phyloP scores from a whole-genome alignment of 2,113 vertebrate species.

The Plecotus auritus region DNA sequence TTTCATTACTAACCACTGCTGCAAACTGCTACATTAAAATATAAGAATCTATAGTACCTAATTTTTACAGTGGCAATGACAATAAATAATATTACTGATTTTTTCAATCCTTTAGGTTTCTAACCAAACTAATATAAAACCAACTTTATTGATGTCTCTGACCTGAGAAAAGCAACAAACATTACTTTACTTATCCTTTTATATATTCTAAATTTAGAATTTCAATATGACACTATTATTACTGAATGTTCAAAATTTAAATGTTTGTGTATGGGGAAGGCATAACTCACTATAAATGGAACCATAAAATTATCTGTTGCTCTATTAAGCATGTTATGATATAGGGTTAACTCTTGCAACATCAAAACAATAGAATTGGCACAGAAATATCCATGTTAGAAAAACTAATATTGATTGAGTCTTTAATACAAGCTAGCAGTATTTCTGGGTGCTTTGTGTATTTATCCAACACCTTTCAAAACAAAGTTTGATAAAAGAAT shows the following conservation, averaged over 20 bases:
- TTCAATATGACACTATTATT: neutral
- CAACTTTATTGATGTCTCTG: neutral
- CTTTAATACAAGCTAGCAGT: neutral
- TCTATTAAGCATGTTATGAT: neutral
- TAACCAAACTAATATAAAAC: neutral
- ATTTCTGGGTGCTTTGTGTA: neutral
- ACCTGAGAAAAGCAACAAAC: neutral
- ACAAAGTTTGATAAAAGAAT: neutral
- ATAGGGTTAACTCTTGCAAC: neutral
- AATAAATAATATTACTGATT: neutral
- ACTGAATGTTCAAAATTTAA: neutral
- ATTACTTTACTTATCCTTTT: neutral
- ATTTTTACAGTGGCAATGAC: conserved; percentile 17
- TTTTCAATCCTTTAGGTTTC: neutral
- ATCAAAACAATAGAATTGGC: neutral
- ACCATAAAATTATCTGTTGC: neutral
- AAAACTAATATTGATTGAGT: neutral
- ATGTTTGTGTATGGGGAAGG: neutral
- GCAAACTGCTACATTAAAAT: neutral
- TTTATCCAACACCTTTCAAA: neutral
- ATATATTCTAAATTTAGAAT: neutral
- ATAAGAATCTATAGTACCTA: neutral
- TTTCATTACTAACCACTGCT: conserved; percentile 4
- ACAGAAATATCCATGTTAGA: neutral
- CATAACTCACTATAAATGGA: neutral